Evolutionary conservation across 2,888 invertebrate genomes (phyloP), one percentile per base, ranked within the genome.

Genomic region (Volucella bombylans): DNA sequence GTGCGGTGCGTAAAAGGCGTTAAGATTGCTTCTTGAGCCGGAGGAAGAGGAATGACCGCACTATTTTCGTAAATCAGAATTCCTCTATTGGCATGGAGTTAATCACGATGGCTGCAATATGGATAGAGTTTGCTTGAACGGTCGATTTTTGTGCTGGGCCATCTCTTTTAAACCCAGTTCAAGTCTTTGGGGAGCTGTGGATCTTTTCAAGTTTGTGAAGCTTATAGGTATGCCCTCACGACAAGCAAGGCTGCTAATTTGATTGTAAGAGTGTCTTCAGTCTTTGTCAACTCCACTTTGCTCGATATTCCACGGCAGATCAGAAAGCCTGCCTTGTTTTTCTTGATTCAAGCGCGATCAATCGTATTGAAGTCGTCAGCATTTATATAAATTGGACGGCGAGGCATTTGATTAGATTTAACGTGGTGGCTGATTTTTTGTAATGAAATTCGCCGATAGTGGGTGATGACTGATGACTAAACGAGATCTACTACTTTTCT

Each of bases 151-250:
- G 12, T 18, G 43, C 31, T 49, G 50, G 43, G 49, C 57, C 49
- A 79, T 6, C 50, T 59, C 65, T 2, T 79, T 59, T 59, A 65
- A 49, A 73, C 67, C 57, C 67, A 73, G 41, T 80, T 73, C 39
- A 64, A 31, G 61, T 61, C 38, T 61, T 80, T 65, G 10, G 73
- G 59, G 9, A 64, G 72, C 31, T 59, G 49, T 45, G 59, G 41
- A 67, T 72, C 52, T 59, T 67, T 72, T 10, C 3, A 50, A 4
- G 79, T 65, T 59, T 79, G 79, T 41, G 52, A 65, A 38, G 72
- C 67, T 41, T 43, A 65, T 23, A 49, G 15, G 38, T 69, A 54
- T 31, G 62, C 61, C 62, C 61, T 69, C 14, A 61, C 62, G 38
- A 71, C 41, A 43, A 50, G 59, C 8, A 15, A 4, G 14, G 12